Base-by-base conservation (phyloP, 1,140 invertebrate genomes). In the Nymphalis io region DNA sequence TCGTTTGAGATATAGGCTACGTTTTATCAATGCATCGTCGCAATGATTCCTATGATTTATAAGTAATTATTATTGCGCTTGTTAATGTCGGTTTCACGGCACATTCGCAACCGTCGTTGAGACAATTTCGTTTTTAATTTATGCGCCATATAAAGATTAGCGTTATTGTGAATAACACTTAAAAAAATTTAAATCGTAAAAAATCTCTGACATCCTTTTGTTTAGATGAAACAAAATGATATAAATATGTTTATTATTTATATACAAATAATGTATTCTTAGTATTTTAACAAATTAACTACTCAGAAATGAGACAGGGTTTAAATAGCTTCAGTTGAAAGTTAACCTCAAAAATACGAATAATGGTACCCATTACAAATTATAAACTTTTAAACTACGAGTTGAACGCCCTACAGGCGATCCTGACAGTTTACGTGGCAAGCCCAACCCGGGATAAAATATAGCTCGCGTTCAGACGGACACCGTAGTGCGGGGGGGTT, bases 21-120 rank as follows among this genome's bases (percentile, higher is more conserved):
- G 85, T 87, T 91, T 91, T 90, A 89, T 89, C 89, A 89, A 90
- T 90, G 87, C 89, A 90, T 89, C 89, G 87, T 89, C 87, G 87
- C 83, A 80, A 81, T 88, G 83, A 89, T 87, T 84, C 82, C 79
- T 80, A 88, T 89, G 89, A 91, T 89, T 89, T 89, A 90, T 91
- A 87, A 82, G 76, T 86, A 91, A 90, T 91, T 90, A 90, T 91
- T 88, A 88, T 88, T 86, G 80, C 82, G 79, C 78, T 85, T 83
- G 87, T 88, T 88, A 90, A 90, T 85, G 85, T 82, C 82, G 75
- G 83, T 87, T 88, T 84, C 85, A 84, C 83, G 87, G 82, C 72
- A 79, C 84, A 82, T 90, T 84, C 81, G 72, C 80, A 74, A 60
- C 71, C 73, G 82, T 87, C 84, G 75, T 61, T 60, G 63, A 76